These are phyloP conservation scores for Deilephila porcellus DNA, from an alignment of 2,888 invertebrate genomes.

Conservation along the genomic window DNA sequence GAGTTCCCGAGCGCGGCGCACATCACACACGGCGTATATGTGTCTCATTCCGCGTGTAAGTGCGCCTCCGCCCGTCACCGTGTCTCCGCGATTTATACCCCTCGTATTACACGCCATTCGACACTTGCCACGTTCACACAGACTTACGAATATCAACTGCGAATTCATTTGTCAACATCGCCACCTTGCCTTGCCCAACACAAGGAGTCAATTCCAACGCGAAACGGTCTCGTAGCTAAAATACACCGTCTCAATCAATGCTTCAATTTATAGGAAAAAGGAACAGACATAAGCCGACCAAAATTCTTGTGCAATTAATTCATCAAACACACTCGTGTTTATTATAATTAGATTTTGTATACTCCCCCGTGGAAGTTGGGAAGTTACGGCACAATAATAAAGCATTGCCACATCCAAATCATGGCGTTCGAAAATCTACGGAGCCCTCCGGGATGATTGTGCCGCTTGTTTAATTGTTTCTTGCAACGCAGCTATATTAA, in stretches of 20 bases:
- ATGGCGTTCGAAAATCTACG: constrained; percentile 44
- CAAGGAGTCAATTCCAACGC: neutral
- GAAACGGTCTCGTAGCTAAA: too few relatives aligned
- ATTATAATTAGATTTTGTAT: neutral
- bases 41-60: constrained; percentile 77
- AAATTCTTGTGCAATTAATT: neutral
- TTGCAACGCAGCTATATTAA: constrained; percentile 82
- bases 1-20: constrained; percentile 52
- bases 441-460: constrained; percentile 70
- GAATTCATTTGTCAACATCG: constrained; percentile 21
- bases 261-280: neutral
- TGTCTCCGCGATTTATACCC: constrained; percentile 79
- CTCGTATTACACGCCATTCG: constrained; percentile 82
- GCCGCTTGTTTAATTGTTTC: constrained; percentile 83
- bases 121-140: constrained; percentile 67
- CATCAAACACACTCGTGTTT: constrained; percentile 2
- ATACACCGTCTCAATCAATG: neutral
- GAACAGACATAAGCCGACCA: neutral
- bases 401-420: constrained; percentile 56
- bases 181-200: neutral
- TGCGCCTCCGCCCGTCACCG: constrained; percentile 75
- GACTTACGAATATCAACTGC: constrained; percentile 28
- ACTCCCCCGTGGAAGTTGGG: neutral
- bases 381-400: neutral
- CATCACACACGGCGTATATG: constrained; percentile 60